Base-by-base conservation (phyloP, 2,797 vertebrate species). In the Adelosebastes latens region DNA sequence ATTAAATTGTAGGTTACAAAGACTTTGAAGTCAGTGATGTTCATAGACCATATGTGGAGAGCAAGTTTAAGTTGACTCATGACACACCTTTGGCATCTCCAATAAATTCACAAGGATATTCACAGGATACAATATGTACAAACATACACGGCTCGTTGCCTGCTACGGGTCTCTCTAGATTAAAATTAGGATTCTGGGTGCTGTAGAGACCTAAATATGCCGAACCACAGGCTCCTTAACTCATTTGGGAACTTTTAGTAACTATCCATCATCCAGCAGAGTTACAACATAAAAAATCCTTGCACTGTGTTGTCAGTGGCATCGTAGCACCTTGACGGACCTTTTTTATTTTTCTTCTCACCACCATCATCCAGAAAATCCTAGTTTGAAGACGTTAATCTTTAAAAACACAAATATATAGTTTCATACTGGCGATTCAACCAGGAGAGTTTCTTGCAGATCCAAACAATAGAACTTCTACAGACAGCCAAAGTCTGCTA, bases 221-320 rank as follows among this genome's bases (percentile, higher is more conserved):
- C 22, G 14, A 82, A 32, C 62, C 16, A 20, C 60, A 66, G 25
- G 69, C 72, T 67, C 78, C n/a, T 27, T 25, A 71, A 67, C 52
- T 85, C 69, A 79, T 82, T 53, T 79, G 36, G 32, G 80, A 87
- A 82, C 73, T 77, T 80, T 80, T 9, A 55, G n/a, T 62, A 53
- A 67, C 82, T 60, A 83, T 87, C 72, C 34, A 81, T 90, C 84
- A 79, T 29, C 29, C 63, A n/a, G 73, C 29, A 74, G 32, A 72
- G 72, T 79, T 67, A 53, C 67, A 56, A 16, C 79, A 85, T 65
- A 25, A 36, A 78, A 83, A 75, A 59, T 25, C 49, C 36, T 60
- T 65, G 10, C 29, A 9, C 27, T 36, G 58, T 56, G 59, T 74
- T 68, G 55, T 76, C 70, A 10, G 56, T 56, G 59, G 27, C 49